phyloP scores from a whole-genome alignment of 1,140 invertebrate species.

The Marisa cornuarietis region DNA sequence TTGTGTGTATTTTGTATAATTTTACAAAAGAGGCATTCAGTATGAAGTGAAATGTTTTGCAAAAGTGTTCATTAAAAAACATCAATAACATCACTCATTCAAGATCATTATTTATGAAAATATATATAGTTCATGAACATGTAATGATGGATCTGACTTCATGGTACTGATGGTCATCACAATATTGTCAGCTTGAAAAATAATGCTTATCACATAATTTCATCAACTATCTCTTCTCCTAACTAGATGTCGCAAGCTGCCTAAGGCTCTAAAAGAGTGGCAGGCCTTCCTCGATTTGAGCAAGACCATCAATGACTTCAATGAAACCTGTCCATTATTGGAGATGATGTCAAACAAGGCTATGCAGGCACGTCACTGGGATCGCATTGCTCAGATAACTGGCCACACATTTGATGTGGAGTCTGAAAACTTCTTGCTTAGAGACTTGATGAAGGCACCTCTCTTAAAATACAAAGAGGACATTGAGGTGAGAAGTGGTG shows the following conservation, averaged over 20 bases:
- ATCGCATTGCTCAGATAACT: slow-evolving; percentile 91
- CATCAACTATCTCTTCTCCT: not conserved
- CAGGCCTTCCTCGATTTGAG: slow-evolving; percentile 95
- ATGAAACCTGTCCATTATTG: slow-evolving; percentile 94
- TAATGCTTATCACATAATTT: too few relatives aligned
- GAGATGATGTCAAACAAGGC: slow-evolving; percentile 98
- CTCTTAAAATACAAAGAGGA: slow-evolving; percentile 93
- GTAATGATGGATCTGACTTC: too few relatives aligned
- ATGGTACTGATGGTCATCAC: too few relatives aligned
- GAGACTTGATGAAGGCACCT: slow-evolving; percentile 94
- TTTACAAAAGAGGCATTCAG: too few relatives aligned
- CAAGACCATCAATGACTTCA: slow-evolving; percentile 97
- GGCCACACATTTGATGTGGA: slow-evolving; percentile 91
- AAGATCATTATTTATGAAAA: too few relatives aligned
- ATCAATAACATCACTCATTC: too few relatives aligned
- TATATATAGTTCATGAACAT: too few relatives aligned
- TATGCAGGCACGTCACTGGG: slow-evolving; percentile 97
- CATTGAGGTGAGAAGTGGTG: slow-evolving; percentile 78
- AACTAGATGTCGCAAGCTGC: slow-evolving; percentile 76
- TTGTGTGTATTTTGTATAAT: too few relatives aligned
- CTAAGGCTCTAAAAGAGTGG: slow-evolving; percentile 97
- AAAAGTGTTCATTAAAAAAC: too few relatives aligned
- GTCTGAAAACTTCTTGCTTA: slow-evolving; percentile 91
- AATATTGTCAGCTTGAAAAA: too few relatives aligned
- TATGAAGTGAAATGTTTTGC: too few relatives aligned